Evolutionary conservation across 2,797 vertebrate genomes (phyloP), one percentile per base, ranked within the genome.

Genomic region (Phrynocephalus vlangalii): DNA sequence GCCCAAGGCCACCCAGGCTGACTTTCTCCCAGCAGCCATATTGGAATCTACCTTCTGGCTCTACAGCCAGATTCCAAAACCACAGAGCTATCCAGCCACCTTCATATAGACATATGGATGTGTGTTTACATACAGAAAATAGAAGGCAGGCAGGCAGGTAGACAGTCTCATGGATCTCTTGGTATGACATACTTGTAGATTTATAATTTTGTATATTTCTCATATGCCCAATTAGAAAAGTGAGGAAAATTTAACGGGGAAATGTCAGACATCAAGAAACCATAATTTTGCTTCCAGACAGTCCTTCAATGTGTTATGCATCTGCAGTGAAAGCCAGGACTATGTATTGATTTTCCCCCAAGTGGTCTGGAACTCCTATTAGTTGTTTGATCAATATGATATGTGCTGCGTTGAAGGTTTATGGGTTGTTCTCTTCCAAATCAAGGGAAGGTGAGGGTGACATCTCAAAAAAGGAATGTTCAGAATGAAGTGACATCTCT

Each of bases 231-330:
- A 84, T 86, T 63, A 38, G 1, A 28, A 85, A 73, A 56, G 70
- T 83, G 85, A 91, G 89, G 84, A 88, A 84, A 81, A 24, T 38
- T 92, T 87, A 86, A 90, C 67, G 0, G 0, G 15, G 0, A 0
- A 71, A 0, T 91, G 86, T 91, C 93, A 91, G 88, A 68, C 90
- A 84, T 67, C 75, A 87, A 89, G 60, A 86, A 89, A 70, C 86
- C 66, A 78, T 94, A 95, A 94, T 94, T 94, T 92, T 93, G 91
- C 87, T 83, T 89, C 93, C 85, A 92, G 90, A 91, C 93, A 91
- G 86, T 0, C 0, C 26, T 86, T 80, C 0, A 1, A 82, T 91
- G 81, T 0, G 4, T 0, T 0, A 90, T 90, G 91, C 90, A 90
- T 66, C 83, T 33, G 10, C 48, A 86, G 71, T 82, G 85, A 90